Conservation (phyloP, 2,113 vertebrate species). For the Setophaga kirtlandii region DNA sequence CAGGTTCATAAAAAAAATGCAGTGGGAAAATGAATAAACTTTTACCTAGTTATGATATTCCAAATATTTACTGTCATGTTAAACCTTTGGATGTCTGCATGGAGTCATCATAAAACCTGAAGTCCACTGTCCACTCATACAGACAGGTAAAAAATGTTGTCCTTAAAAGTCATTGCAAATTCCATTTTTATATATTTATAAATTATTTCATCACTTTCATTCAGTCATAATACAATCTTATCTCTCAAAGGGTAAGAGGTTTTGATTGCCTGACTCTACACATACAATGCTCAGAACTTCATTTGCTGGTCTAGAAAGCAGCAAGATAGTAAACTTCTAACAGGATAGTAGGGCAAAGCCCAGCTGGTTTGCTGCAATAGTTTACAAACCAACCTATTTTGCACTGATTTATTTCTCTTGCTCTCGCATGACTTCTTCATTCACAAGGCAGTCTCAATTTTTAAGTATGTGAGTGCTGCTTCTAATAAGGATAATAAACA, state of each 20-base stretch:
- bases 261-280: not conserved
- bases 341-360: not conserved
- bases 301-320: not conserved
- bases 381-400: not conserved
- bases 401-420: not conserved
- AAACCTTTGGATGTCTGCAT: not conserved
- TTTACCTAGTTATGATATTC: not conserved
- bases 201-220: not conserved
- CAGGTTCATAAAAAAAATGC: not conserved
- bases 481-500: not conserved
- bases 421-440: not conserved
- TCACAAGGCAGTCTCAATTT: not conserved
- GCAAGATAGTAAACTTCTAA: not conserved
- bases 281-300: not conserved
- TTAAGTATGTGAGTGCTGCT: not conserved
- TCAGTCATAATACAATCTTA: not conserved
- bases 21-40: not conserved
- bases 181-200: not conserved
- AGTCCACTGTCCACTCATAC: not conserved
- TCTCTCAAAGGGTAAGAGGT: not conserved
- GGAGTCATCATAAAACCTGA: not conserved
- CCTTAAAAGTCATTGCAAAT: not conserved
- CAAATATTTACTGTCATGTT: not conserved
- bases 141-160: not conserved
- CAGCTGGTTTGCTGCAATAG: not conserved